Conservation (phyloP, 2,797 vertebrate species). For the Microctenopoma lineatum region DNA sequence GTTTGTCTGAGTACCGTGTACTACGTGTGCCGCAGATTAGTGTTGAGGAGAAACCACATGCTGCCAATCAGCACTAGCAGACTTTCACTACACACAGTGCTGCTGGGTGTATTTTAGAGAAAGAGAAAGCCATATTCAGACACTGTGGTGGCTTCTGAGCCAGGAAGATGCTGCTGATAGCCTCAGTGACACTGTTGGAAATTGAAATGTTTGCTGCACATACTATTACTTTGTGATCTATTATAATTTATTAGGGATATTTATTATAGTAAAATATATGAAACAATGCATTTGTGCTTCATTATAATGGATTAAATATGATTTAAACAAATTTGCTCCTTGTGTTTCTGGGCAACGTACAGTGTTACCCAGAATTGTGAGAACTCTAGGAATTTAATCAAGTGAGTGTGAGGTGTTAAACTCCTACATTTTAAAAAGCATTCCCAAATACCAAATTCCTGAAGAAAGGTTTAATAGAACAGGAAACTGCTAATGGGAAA, state of each 20-base stretch:
- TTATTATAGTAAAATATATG: too few relatives aligned
- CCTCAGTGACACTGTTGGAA: conserved; percentile 7
- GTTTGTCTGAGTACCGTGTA: conserved; percentile 41
- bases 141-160: conserved; percentile 16
- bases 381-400: too few relatives aligned
- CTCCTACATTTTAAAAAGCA: conserved; percentile 3
- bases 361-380: too few relatives aligned
- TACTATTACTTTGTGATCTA: not conserved
- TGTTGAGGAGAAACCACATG: conserved; percentile 66
- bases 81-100: conserved; percentile 34
- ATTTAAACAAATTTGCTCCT: too few relatives aligned
- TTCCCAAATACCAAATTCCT: conserved; percentile 9
- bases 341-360: too few relatives aligned
- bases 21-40: conserved; percentile 69
- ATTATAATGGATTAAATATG: too few relatives aligned
- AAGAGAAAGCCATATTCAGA: conserved; percentile 26
- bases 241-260: too few relatives aligned
- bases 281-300: too few relatives aligned
- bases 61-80: conserved; percentile 72
- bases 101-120: conserved; percentile 13
- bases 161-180: conserved; percentile 44
- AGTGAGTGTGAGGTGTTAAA: conserved; percentile 1
- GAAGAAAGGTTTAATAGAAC: conserved; percentile 21
- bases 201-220: not conserved
- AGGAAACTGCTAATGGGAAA: conserved; percentile 40